phyloP scores from a whole-genome alignment of 1,140 invertebrate genomes.

The Anastatus disparis region DNA sequence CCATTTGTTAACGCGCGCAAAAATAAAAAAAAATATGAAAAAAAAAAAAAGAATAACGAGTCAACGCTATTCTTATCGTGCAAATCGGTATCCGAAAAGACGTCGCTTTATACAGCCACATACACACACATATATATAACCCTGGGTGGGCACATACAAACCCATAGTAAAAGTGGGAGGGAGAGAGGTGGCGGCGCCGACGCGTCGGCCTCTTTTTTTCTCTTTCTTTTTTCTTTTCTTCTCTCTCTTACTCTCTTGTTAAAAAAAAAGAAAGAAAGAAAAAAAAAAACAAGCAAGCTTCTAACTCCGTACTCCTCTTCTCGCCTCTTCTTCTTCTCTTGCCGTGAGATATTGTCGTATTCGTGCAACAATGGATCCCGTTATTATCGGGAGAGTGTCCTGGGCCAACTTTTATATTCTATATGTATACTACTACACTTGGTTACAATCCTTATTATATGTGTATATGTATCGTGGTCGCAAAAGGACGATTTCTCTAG shows the following conservation, averaged over 20 bases:
- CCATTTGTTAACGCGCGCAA: too few relatives aligned
- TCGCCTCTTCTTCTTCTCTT: neutral
- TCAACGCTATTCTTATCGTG: too few relatives aligned
- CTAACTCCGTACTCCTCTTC: neutral
- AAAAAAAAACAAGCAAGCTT: neutral
- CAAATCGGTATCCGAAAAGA: too few relatives aligned
- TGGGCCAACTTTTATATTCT: too few relatives aligned
- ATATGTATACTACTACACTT: too few relatives aligned
- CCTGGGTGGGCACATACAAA: slow-evolving; percentile 27
- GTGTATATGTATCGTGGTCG: too few relatives aligned
- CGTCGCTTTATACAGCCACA: too few relatives aligned
- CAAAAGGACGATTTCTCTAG: too few relatives aligned
- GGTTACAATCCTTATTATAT: too few relatives aligned
- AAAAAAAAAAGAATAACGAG: too few relatives aligned
- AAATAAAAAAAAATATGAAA: too few relatives aligned
- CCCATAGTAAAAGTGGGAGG: slow-evolving; percentile 3
- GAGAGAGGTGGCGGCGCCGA: slow-evolving; percentile 15
- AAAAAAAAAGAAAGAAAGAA: neutral
- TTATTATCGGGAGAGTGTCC: slow-evolving; percentile 53
- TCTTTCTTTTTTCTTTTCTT: neutral
- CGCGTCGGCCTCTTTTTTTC: slow-evolving; percentile 38
- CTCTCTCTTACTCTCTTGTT: neutral
- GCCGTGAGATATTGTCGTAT: slow-evolving; percentile 53
- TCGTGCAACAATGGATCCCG: slow-evolving; percentile 52
- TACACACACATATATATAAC: slow-evolving; percentile 6